Evolutionary conservation across 2,113 vertebrate species (phyloP).

Genomic region (Festucalex cinctus): DNA sequence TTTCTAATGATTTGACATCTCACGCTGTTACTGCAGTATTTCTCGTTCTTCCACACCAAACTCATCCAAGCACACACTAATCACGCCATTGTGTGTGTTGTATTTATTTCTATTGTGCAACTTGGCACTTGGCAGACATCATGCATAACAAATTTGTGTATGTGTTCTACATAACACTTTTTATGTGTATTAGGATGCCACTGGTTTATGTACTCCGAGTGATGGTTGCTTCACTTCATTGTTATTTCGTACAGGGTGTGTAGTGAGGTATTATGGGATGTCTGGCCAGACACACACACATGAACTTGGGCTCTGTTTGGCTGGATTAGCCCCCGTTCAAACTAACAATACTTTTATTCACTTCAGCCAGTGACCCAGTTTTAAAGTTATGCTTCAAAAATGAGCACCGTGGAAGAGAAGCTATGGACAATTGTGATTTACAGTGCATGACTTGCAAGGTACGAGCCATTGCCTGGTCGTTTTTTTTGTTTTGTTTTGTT

Average conservation of each 20-base stretch:
- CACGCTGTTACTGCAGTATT: background rate
- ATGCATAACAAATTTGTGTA: too few relatives aligned
- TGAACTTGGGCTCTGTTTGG: background rate
- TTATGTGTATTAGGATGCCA: too few relatives aligned
- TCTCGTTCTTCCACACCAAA: background rate
- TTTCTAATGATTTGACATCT: background rate
- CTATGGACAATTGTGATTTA: background rate
- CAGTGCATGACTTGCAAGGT: too few relatives aligned
- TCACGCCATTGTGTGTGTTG: background rate
- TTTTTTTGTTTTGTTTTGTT: too few relatives aligned
- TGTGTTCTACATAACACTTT: too few relatives aligned
- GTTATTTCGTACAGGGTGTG: too few relatives aligned
- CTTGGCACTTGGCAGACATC: too few relatives aligned
- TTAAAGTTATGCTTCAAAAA: background rate
- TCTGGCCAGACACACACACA: background rate
- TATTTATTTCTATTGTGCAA: too few relatives aligned
- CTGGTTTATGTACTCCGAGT: too few relatives aligned
- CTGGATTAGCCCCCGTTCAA: constrained; percentile 30
- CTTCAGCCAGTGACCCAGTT: background rate
- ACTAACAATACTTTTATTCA: constrained; percentile 22
- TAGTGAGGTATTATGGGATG: background rate
- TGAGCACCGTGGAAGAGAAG: background rate
- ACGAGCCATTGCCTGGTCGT: too few relatives aligned
- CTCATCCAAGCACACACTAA: background rate
- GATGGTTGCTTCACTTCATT: too few relatives aligned